Conservation (phyloP, 1,140 invertebrate species). For the Eupristina koningsbergeri region DNA sequence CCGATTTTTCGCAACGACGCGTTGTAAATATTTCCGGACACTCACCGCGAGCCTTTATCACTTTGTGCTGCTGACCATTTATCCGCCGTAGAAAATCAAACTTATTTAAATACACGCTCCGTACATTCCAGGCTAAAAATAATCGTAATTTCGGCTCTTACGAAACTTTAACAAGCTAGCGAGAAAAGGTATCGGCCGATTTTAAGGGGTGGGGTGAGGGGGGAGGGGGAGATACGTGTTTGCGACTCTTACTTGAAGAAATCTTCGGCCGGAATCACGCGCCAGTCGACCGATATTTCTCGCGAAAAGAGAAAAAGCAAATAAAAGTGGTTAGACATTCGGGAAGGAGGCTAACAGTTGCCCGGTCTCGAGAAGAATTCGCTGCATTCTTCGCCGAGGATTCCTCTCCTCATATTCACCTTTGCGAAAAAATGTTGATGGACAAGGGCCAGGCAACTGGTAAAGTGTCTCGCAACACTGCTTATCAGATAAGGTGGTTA, state of each 20-base stretch:
- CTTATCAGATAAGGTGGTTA: neutral
- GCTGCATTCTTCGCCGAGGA: neutral
- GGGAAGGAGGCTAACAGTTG: too few relatives aligned
- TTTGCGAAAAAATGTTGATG: conserved; percentile 35
- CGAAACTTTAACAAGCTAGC: too few relatives aligned
- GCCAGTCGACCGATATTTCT: too few relatives aligned
- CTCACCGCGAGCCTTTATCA: neutral
- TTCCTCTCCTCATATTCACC: conserved; percentile 16
- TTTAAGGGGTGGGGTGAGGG: too few relatives aligned
- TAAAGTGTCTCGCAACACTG: neutral
- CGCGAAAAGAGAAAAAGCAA: neutral
- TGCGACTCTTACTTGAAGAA: neutral
- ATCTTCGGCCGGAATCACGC: too few relatives aligned
- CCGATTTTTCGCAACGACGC: neutral
- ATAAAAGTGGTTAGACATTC: too few relatives aligned
- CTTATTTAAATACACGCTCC: neutral
- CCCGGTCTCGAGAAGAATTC: too few relatives aligned
- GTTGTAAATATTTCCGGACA: neutral
- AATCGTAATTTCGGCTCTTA: neutral
- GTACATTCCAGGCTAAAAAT: neutral
- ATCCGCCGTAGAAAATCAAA: neutral
- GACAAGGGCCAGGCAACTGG: too few relatives aligned
- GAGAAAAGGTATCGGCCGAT: too few relatives aligned
- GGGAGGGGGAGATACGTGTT: too few relatives aligned
- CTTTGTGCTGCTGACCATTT: neutral